phyloP scores from a whole-genome alignment of 2,888 invertebrate species.

The Zaprionus obscuricornis region DNA sequence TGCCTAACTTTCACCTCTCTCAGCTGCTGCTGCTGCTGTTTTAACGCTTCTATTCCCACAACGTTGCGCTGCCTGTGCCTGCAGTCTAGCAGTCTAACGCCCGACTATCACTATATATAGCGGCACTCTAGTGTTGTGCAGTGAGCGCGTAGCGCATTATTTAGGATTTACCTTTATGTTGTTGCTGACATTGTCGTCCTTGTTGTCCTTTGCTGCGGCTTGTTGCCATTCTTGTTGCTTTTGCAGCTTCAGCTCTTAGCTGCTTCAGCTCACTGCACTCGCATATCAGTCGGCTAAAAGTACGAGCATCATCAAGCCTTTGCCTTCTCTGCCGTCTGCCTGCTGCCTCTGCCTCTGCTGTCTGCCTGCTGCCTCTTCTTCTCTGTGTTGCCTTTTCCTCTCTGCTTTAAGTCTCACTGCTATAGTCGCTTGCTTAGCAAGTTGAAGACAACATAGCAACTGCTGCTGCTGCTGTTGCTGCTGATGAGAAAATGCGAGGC shows the following conservation, averaged over 20 bases:
- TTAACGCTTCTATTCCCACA: constrained; percentile 59
- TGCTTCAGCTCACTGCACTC: constrained; percentile 59
- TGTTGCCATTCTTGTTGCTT: constrained; percentile 34
- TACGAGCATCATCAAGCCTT: constrained; percentile 20
- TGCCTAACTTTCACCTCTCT: too few relatives aligned
- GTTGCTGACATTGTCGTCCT: constrained; percentile 63
- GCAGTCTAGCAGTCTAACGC: too few relatives aligned
- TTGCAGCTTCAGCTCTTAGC: constrained; percentile 25
- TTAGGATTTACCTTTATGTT: constrained; percentile 80
- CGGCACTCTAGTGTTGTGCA: constrained; percentile 51
- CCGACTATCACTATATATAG: too few relatives aligned
- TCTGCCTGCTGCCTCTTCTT: not conserved
- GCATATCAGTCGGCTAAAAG: constrained; percentile 33
- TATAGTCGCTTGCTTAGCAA: too few relatives aligned
- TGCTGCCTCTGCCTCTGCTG: not conserved
- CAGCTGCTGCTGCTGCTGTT: too few relatives aligned
- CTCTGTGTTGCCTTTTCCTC: constrained; percentile 51
- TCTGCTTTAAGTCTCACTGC: too few relatives aligned
- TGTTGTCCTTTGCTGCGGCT: constrained; percentile 7
- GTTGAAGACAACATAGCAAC: too few relatives aligned
- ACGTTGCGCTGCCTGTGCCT: constrained; percentile 20
- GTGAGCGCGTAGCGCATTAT: constrained; percentile 75
- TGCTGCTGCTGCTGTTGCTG: too few relatives aligned
- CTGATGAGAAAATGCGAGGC: constrained; percentile 82
- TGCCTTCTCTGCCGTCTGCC: not conserved